Conservation (phyloP, 2,888 invertebrate species). For the Tipula lateralis region DNA sequence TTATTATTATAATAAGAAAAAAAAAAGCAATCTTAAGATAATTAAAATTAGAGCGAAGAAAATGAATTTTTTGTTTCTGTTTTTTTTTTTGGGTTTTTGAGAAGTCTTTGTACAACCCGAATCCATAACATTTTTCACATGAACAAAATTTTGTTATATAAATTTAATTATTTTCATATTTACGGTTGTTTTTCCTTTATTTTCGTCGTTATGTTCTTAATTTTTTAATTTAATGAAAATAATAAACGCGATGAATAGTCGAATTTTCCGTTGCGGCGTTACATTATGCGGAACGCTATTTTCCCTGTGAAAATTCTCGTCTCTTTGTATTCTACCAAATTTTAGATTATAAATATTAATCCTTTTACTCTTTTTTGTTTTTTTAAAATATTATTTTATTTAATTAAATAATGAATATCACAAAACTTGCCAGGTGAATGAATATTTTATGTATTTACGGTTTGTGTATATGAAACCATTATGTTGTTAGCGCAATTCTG, state of each 20-base stretch:
- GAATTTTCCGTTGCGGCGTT: neutral
- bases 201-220: neutral
- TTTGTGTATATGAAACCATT: neutral
- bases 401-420: neutral
- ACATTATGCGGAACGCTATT: neutral
- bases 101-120: neutral
- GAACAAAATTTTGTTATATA: neutral
- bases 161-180: slow-evolving; percentile 24
- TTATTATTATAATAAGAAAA: neutral
- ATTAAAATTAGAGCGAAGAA: slow-evolving; percentile 11
- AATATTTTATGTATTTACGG: neutral
- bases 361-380: neutral
- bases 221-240: slow-evolving; percentile 24
- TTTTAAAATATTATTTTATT: neutral
- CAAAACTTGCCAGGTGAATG: neutral
- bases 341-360: neutral
- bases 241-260: neutral
- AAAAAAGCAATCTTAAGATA: neutral
- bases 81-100: neutral
- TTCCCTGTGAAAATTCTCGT: neutral
- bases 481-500: neutral
- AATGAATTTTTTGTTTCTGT: neutral
- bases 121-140: neutral
- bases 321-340: neutral
- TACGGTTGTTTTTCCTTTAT: neutral